phyloP scores from a whole-genome alignment of 2,797 vertebrate species.

The Platalea minor region DNA sequence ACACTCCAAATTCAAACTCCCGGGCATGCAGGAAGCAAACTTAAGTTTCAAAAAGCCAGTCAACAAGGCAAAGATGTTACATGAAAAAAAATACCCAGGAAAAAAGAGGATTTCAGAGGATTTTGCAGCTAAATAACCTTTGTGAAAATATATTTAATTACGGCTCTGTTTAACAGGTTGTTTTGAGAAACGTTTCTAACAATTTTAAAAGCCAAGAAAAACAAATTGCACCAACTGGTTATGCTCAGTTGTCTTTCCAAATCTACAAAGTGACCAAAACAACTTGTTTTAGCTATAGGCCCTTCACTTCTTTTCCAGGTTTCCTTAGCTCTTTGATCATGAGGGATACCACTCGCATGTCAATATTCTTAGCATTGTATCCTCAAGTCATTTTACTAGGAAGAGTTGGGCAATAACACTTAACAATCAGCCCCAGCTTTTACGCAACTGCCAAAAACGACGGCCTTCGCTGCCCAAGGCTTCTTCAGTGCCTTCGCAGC shows the following conservation, averaged over 20 bases:
- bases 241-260: background rate
- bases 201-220: background rate
- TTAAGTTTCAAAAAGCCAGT: background rate
- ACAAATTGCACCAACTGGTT: background rate
- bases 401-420: background rate
- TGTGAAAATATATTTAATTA: background rate
- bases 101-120: background rate
- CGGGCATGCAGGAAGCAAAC: background rate
- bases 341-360: background rate
- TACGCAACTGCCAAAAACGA: background rate
- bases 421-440: background rate
- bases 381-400: background rate
- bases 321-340: background rate
- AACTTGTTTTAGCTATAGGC: background rate
- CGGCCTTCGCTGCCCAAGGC: background rate
- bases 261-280: background rate
- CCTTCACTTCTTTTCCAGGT: background rate
- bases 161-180: background rate
- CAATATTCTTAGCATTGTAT: background rate
- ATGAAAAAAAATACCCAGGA: rapidly evolving
- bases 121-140: background rate
- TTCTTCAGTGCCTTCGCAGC: background rate
- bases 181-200: background rate
- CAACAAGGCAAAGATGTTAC: background rate
- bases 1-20: background rate